These are phyloP conservation scores for Typhlichthys subterraneus DNA, from an alignment of 2,797 vertebrate genomes.

Conservation along the genomic window DNA sequence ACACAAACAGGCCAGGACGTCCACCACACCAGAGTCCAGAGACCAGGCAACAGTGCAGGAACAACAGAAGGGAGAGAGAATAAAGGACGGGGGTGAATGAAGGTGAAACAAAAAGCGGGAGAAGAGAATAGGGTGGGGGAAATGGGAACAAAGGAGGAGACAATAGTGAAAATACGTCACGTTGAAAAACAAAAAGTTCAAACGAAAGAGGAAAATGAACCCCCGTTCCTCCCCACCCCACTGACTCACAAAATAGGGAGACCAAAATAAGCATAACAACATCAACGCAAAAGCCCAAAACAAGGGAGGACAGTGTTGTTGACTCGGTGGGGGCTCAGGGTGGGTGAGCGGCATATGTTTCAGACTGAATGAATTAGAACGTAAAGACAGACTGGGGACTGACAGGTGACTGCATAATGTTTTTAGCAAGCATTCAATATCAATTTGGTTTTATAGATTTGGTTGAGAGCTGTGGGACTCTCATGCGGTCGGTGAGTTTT, in stretches of 20 bases:
- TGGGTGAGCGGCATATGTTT: conserved; percentile 58
- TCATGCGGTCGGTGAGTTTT: conserved; percentile 21
- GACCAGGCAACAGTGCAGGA: conserved; percentile 69
- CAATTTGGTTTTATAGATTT: conserved; percentile 37
- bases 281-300: conserved; percentile 80
- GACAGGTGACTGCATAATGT: conserved; percentile 44
- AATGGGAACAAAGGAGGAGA: conserved; percentile 82
- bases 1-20: conserved; percentile 66
- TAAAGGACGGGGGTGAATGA: conserved; percentile 66
- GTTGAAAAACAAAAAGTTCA: conserved; percentile 72
- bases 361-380: conserved; percentile 59
- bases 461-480: conserved; percentile 39
- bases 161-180: conserved; percentile 82
- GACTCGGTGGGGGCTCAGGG: conserved; percentile 53
- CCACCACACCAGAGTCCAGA: conserved; percentile 77
- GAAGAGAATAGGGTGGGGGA: conserved; percentile 67
- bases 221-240: conserved; percentile 51
- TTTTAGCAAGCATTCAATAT: conserved; percentile 38
- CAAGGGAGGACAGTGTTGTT: conserved; percentile 68
- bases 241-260: conserved; percentile 29
- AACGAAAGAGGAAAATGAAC: conserved; percentile 48
- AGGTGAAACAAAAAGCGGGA: conserved; percentile 68
- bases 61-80: conserved; percentile 56
- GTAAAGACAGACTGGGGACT: conserved; percentile 35
- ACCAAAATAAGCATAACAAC: conserved; percentile 58